Evolutionary conservation across 2,888 invertebrate genomes (phyloP), one percentile per base, ranked within the genome.

Genomic region (Adela reaumurella): DNA sequence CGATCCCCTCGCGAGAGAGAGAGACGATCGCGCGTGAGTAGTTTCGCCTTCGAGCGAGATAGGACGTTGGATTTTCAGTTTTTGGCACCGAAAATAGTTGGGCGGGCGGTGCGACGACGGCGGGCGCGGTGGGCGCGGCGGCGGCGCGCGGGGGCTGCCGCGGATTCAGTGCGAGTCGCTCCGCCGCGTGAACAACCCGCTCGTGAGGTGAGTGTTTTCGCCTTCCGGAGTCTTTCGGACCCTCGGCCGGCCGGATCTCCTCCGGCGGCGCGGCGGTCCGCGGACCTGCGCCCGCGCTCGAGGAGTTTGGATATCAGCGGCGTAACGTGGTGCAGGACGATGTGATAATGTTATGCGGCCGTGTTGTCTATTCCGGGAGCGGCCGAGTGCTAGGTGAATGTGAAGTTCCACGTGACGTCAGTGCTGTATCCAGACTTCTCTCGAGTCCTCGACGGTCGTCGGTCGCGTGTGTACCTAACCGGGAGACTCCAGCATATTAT

Each of bases 31-130:
- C n/a, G 14, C 3, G 3, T 8, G 3, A 3, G 6, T 3, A 35
- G n/a, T 14, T 35, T 35, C 35, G n/a, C 11, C 35, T 11, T 61
- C 65, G 65, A 64, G 64, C 61, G 62, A 62, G 63, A 64, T 63
- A 62, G 61, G 63, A 68, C 67, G 70, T 58, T 68, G 68, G 73
- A 74, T 74, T 70, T 68, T 69, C 73, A 68, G 72, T 74, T 77
- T 74, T 77, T 77, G 76, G 73, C 76, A 73, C 77, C 77, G 68
- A 77, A 78, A 78, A 78, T 77, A 77, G 76, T 70, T 70, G 66
- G 67, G 72, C 69, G 72, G 70, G 70, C 67, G 68, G 67, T 67
- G 67, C 3, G 57, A 62, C 58, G 60, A 61, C 58, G 58, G 60
- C 64, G 62, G 63, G 4, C 6, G 17, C 43, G 43, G 17, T 10